Evolutionary conservation across 2,888 invertebrate genomes (phyloP), one percentile per base, ranked within the genome.

Genomic region (Scaptodrosophila latifasciaeformis): DNA sequence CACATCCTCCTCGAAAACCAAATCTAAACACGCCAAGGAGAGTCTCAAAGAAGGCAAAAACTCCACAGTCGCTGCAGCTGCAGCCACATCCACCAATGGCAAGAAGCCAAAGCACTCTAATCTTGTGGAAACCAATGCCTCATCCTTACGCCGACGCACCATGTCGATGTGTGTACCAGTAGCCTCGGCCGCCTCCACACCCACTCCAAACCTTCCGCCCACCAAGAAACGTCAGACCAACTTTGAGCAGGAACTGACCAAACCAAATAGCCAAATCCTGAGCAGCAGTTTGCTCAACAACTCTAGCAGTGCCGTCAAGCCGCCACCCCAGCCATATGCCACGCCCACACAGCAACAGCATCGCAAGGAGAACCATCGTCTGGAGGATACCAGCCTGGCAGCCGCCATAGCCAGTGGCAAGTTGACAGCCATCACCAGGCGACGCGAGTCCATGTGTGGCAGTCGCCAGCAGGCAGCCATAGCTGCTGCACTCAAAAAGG

Each of bases 171-270:
- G 78, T 4, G 61, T 62, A 0, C 40, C 74, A 2, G 54, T 37
- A 17, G 10, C 65, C 2, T 52, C 49, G 9, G 52, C 59, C 6
- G 51, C 59, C 1, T n/a, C 45, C 19, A 45, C 5, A 19, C 50
- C 5, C 31, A 27, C 50, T 9, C 51, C 64, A 3, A 49, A 63
- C 2, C 18, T 45, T 15, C 27, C 56, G 3, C 29, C 60, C 2
- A 52, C 69, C 0, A 85, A 84, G 47, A 85, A 84, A 55, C 31
- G 88, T 75, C 53, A 89, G 86, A 76, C 88, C 81, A 59, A 89
- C 87, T 82, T 89, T 86, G 54, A 82, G 85, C 67, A 89, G 53
- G 83, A 83, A 37, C 54, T 77, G 1, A 78, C 58, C 5, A 77
- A 77, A 35, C 75, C 75, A 1, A 74, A 74, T 9, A 70, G 58